Evolutionary conservation across 2,888 invertebrate genomes (phyloP), one percentile per base, ranked within the genome.

Genomic region (Nymphalis polychloros): DNA sequence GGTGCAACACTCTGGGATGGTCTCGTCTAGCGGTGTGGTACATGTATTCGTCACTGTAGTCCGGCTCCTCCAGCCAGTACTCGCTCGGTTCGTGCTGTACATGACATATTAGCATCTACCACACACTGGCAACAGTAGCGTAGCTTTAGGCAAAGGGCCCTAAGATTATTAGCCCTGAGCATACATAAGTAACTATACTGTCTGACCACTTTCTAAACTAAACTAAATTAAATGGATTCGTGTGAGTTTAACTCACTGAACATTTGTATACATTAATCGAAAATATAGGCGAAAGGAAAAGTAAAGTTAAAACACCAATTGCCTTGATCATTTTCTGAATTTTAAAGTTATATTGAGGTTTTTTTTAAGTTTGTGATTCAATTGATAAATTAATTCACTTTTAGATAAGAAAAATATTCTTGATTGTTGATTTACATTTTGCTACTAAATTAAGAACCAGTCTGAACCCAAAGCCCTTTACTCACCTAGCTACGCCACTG

Each of bases 1-100:
- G 91, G 76, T 92, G 91, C 83, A 81, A 90, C 75, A 92, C 90
- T 79, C 90, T 84, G 68, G 88, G 83, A 77, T 93, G 88, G 79
- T 92, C 93, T 75, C 90, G 81, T 71, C 90, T 84, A 81, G 88
- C 93, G 60, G 93, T 93, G 86, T 93, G 93, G 87, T 93, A 93
- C 88, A 91, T 89, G 77, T 92, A 92, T 79, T 92, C 92, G 77
- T 93, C 92, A 82, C 85, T 90, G 87, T 92, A 91, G 49, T 88
- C 85, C 69, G 88, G 89, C 73, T 92, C 92, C 70, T 86, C 87
- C 84, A 89, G 89, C 78, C 83, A 87, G 78, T 91, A 90, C 77
- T 90, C 89, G 74, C 78, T 72, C 73, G 68, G 63, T 61, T 85
- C 86, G 71, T 89, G 71, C 73, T 74, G 69, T 48, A 72, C 63